These are phyloP conservation scores for Tapirus indicus DNA, from an alignment of 2,797 vertebrate genomes.

Conservation along the genomic window DNA sequence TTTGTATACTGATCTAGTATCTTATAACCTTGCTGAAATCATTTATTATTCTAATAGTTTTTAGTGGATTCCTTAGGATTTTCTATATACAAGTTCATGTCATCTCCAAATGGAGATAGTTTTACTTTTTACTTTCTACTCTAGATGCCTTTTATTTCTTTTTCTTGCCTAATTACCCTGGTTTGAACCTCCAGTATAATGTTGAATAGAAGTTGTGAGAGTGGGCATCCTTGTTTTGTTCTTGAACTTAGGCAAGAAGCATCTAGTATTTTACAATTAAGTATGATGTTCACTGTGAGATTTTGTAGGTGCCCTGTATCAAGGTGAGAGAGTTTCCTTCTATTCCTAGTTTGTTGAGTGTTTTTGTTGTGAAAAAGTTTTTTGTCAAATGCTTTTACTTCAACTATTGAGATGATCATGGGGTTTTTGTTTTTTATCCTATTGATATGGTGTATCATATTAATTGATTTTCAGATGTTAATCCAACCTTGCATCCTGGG, in stretches of 20 bases:
- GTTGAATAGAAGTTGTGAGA: not conserved
- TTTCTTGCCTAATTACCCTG: not conserved
- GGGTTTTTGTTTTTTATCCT: slow-evolving; percentile 41
- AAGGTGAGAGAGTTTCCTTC: not conserved
- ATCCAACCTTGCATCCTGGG: slow-evolving; percentile 72
- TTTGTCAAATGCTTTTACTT: slow-evolving; percentile 57
- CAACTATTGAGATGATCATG: slow-evolving; percentile 24
- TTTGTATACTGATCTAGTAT: not conserved
- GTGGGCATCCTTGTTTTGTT: not conserved
- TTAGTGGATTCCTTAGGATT: not conserved
- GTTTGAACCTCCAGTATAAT: not conserved
- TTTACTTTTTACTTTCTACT: slow-evolving; percentile 15
- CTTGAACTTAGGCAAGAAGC: slow-evolving; percentile 5
- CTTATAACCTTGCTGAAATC: slow-evolving; percentile 43
- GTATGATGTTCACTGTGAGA: not conserved
- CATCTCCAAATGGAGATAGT: not conserved
- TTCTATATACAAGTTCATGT: not conserved
- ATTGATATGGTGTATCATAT: slow-evolving; percentile 47
- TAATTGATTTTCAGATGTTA: slow-evolving; percentile 74
- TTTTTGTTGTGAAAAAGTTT: slow-evolving; percentile 12
- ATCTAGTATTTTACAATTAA: not conserved
- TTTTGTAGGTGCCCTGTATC: not conserved
- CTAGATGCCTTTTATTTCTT: slow-evolving; percentile 1
- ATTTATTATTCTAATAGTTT: slow-evolving; percentile 24
- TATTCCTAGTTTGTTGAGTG: not conserved